Evolutionary conservation across 1,140 invertebrate species (phyloP).

Genomic region (Drosophila sucinea): DNA sequence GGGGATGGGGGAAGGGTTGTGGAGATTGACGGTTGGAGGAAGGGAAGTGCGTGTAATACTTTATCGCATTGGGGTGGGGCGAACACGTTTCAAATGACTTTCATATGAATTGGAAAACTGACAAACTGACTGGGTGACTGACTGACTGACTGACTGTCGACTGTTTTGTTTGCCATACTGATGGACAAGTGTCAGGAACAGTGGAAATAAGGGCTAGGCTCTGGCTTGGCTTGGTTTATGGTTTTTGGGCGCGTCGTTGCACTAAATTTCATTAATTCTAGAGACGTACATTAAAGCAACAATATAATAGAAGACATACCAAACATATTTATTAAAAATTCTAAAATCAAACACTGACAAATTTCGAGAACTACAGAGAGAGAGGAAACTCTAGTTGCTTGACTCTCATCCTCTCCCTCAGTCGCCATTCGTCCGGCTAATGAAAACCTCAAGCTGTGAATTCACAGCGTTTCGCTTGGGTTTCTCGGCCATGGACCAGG

Average conservation of each 20-base stretch:
- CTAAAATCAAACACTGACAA: constrained; percentile 9
- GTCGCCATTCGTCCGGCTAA: constrained; percentile 41
- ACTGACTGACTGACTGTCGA: constrained; percentile 28
- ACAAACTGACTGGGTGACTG: constrained; percentile 4
- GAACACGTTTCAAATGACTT: constrained; percentile 71
- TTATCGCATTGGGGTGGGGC: constrained; percentile 49
- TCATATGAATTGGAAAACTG: constrained; percentile 13
- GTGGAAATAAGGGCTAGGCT: constrained; percentile 39
- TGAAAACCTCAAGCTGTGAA: constrained; percentile 73
- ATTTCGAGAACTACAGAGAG: neutral
- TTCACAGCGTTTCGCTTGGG: constrained; percentile 17
- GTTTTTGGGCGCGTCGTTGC: constrained; percentile 52
- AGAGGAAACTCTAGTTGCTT: neutral
- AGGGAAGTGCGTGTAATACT: constrained; percentile 19
- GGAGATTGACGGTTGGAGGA: constrained; percentile 7
- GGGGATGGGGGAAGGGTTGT: neutral
- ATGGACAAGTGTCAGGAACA: constrained; percentile 78
- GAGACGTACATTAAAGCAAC: constrained; percentile 30
- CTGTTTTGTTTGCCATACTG: constrained; percentile 64
- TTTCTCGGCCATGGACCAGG: constrained; percentile 15
- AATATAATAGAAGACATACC: constrained; percentile 37
- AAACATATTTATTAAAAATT: constrained; percentile 1
- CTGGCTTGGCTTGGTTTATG: neutral
- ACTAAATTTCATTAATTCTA: constrained; percentile 75
- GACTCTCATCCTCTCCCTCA: neutral